A percentile compares a stretch with the other conserved stretches of the same genome.
Conservation (phyloP, 1,140 invertebrate species). For the Drosophila busckii region DNA sequence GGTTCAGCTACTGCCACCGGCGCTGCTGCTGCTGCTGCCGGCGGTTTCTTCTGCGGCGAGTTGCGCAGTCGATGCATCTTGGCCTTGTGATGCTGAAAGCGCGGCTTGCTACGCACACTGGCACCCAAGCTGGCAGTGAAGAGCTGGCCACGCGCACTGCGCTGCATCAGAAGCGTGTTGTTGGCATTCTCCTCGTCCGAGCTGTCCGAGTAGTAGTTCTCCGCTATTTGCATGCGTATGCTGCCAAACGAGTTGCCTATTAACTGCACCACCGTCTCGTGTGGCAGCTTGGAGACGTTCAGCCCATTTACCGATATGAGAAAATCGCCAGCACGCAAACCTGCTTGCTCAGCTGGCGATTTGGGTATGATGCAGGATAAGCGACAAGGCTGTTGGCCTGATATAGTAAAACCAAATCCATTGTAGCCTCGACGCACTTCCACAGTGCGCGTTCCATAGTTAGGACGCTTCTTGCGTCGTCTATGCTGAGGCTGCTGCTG, state of each 20-base stretch:
- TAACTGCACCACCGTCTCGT: slow-evolving; percentile 94
- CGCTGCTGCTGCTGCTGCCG: not conserved
- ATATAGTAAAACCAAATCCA: slow-evolving; percentile 95
- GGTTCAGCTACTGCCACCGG: slow-evolving; percentile 18
- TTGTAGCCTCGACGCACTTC: slow-evolving; percentile 90
- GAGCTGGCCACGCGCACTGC: slow-evolving; percentile 38
- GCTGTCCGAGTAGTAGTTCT: slow-evolving; percentile 92
- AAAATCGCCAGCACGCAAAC: slow-evolving; percentile 93
- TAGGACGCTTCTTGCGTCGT: slow-evolving; percentile 79
- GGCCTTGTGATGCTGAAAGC: slow-evolving; percentile 67
- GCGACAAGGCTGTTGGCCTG: slow-evolving; percentile 94
- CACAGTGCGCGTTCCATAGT: slow-evolving; percentile 86
- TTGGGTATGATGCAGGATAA: slow-evolving; percentile 91
- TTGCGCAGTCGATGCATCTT: slow-evolving; percentile 69
- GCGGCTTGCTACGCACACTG: slow-evolving; percentile 48
- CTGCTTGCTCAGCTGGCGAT: slow-evolving; percentile 91
- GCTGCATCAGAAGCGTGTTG: slow-evolving; percentile 42
- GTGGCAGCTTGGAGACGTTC: slow-evolving; percentile 92
- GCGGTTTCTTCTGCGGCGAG: slow-evolving; percentile 66
- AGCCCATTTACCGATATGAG: slow-evolving; percentile 94
- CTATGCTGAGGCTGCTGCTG: slow-evolving; percentile 55
- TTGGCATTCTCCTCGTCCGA: slow-evolving; percentile 75
- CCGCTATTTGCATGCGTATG: slow-evolving; percentile 90
- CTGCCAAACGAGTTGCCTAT: slow-evolving; percentile 91
- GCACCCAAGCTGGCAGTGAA: slow-evolving; percentile 45